Conservation (phyloP, 2,888 invertebrate genomes). For the Argyresthia goedartella region DNA sequence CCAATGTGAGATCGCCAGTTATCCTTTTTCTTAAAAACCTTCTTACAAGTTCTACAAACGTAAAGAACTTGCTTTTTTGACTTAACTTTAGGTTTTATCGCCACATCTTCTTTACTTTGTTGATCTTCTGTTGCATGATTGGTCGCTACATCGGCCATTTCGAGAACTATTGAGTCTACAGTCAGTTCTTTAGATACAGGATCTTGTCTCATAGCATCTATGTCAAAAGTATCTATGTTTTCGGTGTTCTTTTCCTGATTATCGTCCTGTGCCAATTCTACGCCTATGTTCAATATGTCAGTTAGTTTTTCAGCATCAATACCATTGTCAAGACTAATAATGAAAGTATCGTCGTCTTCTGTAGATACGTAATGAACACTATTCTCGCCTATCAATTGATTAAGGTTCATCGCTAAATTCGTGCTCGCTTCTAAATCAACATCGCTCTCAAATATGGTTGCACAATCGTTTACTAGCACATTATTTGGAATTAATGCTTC, state of each 20-base stretch:
- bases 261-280: slow-evolving; percentile 22
- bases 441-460: slow-evolving; percentile 61
- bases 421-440: slow-evolving; percentile 60
- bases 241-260: slow-evolving; percentile 12
- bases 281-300: slow-evolving; percentile 56
- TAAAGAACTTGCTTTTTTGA: slow-evolving; percentile 29
- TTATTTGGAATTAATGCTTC: slow-evolving; percentile 8
- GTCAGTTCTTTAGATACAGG: background rate
- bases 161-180: background rate
- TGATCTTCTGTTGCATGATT: background rate
- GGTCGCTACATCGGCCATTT: background rate
- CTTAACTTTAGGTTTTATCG: slow-evolving; percentile 15
- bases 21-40: slow-evolving; percentile 48
- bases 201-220: background rate
- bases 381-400: slow-evolving; percentile 58
- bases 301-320: slow-evolving; percentile 56
- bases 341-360: slow-evolving; percentile 60
- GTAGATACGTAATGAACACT: slow-evolving; percentile 59
- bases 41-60: slow-evolving; percentile 45
- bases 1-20: slow-evolving; percentile 57
- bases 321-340: slow-evolving; percentile 56
- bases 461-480: slow-evolving; percentile 48
- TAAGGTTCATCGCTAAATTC: slow-evolving; percentile 56
- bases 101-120: background rate
- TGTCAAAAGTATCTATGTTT: slow-evolving; percentile 1